These are phyloP conservation scores for Drosophila willistoni DNA, from an alignment of 1,140 invertebrate species.

Conservation along the genomic window DNA sequence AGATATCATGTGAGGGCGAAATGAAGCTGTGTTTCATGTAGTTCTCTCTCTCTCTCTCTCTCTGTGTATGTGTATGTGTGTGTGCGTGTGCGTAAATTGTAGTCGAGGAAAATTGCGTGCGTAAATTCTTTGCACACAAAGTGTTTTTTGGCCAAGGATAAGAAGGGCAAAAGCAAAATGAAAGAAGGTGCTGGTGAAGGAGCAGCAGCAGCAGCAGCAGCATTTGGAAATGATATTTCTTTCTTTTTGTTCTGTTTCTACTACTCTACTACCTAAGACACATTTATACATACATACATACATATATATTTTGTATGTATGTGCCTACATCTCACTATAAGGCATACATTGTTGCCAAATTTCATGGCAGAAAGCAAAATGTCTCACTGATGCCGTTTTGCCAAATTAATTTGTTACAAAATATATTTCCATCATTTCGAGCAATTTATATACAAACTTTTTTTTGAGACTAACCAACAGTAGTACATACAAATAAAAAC, in stretches of 20 bases:
- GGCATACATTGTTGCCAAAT: conserved; percentile 1
- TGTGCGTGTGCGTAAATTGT: neutral
- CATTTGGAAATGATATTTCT: conserved; percentile 16
- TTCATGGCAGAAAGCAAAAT: neutral
- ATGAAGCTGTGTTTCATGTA: conserved; percentile 67
- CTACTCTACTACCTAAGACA: conserved; percentile 52
- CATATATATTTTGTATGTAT: neutral
- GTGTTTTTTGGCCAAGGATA: conserved; percentile 49
- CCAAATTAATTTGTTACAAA: conserved; percentile 12
- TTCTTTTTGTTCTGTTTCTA: neutral
- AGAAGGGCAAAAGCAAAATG: no score
- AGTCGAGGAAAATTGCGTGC: conserved; percentile 64
- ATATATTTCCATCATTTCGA: neutral
- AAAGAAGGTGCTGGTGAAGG: neutral
- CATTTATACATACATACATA: conserved; percentile 9
- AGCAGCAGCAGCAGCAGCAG: no score
- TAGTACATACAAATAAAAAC: no score
- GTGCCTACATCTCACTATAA: neutral
- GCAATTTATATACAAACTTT: no score
- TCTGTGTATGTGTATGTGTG: neutral
- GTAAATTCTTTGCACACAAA: conserved; percentile 62
- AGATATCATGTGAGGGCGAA: conserved; percentile 42
- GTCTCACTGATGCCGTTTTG: neutral
- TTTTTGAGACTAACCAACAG: no score
- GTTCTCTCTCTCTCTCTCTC: neutral